Conservation (phyloP, 2,797 vertebrate genomes). For the Rhabdophis nuchalis region DNA sequence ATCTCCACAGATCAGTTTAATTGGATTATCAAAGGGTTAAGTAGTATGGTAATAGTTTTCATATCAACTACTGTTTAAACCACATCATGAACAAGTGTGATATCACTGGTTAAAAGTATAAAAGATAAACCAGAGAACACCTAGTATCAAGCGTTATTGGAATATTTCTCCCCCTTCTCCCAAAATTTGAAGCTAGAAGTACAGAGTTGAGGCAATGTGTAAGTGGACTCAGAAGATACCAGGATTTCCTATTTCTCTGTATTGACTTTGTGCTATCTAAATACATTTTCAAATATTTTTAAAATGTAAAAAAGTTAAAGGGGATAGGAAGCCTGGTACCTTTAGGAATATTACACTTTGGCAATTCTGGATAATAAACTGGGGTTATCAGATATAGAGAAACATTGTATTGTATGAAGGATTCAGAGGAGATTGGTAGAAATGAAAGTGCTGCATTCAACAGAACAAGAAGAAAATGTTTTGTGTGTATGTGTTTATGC, state of each 20-base stretch:
- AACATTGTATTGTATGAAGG: not conserved
- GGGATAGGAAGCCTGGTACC: not conserved
- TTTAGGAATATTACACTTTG: not conserved
- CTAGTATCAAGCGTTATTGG: not conserved
- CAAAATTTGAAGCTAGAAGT: not conserved
- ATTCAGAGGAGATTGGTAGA: not conserved
- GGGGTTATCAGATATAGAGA: not conserved
- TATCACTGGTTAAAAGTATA: not conserved
- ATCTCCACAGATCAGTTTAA: not conserved
- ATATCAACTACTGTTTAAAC: not conserved
- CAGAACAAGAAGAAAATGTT: not conserved
- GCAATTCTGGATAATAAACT: not conserved
- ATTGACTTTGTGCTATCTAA: not conserved
- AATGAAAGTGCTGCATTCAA: not conserved
- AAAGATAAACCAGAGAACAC: not conserved
- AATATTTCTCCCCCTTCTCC: not conserved
- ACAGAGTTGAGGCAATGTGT: not conserved
- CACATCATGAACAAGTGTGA: too few species aligned
- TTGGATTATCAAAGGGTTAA: not conserved
- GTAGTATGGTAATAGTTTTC: not conserved
- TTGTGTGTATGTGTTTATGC: not conserved
- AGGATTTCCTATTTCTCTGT: not conserved
- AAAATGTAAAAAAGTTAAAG: not conserved
- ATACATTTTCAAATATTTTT: not conserved
- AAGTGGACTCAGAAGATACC: not conserved